Conservation (phyloP, 2,797 vertebrate genomes). For the Clarias pachynema region DNA sequence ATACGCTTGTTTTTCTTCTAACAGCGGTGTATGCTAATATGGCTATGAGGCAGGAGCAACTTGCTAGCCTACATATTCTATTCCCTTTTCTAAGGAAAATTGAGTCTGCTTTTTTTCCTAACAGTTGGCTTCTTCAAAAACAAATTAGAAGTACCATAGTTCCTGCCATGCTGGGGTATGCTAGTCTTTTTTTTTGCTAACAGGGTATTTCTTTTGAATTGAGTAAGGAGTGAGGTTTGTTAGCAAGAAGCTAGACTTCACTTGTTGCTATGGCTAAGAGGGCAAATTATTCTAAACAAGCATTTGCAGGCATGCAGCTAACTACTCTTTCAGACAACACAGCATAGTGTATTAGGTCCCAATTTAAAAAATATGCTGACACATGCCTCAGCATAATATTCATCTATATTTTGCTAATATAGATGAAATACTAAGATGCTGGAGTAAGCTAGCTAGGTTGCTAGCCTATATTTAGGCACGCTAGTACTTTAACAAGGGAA, state of each 20-base stretch:
- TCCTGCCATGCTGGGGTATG: background rate
- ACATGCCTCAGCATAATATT: too few species aligned
- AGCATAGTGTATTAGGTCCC: background rate
- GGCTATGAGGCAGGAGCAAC: too few species aligned
- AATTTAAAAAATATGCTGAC: background rate
- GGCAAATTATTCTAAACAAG: background rate
- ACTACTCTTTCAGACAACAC: background rate
- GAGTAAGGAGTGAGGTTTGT: background rate
- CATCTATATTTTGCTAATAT: background rate
- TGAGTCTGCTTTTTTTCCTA: too few species aligned
- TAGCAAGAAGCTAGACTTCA: background rate
- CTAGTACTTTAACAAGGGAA: background rate
- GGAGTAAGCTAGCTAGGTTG: background rate
- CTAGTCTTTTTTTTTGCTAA: background rate
- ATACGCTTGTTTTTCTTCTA: too few species aligned
- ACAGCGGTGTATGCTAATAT: too few species aligned
- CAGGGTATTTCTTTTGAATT: background rate
- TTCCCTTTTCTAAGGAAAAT: too few species aligned
- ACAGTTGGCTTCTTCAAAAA: background rate
- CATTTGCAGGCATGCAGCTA: background rate
- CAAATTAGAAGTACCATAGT: background rate
- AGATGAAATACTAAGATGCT: background rate
- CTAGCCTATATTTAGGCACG: background rate
- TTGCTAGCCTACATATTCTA: too few species aligned
- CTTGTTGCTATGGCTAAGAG: background rate